Conservation (phyloP, 2,797 vertebrate species). For the Sebastes wilsoni region DNA sequence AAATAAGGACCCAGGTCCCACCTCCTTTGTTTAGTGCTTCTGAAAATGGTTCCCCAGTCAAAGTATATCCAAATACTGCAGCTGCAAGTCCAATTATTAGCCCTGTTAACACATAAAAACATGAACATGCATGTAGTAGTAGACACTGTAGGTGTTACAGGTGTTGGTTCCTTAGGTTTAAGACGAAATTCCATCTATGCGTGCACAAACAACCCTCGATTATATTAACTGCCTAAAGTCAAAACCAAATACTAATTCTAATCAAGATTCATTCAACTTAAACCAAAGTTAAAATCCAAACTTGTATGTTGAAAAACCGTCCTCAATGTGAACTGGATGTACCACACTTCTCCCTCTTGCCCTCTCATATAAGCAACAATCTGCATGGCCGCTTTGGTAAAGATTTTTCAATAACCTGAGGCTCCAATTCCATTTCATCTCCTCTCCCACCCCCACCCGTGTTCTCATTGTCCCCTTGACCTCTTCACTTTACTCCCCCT, state of each 20-base stretch:
- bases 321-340: not conserved
- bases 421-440: slow-evolving; percentile 18
- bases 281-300: not conserved
- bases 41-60: too few relatives aligned
- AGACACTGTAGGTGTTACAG: not conserved
- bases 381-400: not conserved
- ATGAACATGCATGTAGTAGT: not conserved
- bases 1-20: not conserved
- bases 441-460: not conserved
- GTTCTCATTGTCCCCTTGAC: not conserved
- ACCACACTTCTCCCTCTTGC: not conserved
- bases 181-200: not conserved
- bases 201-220: not conserved
- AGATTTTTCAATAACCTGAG: slow-evolving; percentile 31
- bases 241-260: too few relatives aligned
- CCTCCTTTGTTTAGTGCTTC: not conserved
- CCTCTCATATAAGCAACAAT: not conserved
- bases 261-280: not conserved
- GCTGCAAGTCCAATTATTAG: not conserved
- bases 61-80: too few relatives aligned
- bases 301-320: not conserved
- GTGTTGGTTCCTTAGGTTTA: not conserved
- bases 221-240: not conserved
- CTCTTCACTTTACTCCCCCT: not conserved
- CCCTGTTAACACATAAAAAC: not conserved